phyloP scores from a whole-genome alignment of 2,113 vertebrate species.

The Porphyrio hochstetteri region DNA sequence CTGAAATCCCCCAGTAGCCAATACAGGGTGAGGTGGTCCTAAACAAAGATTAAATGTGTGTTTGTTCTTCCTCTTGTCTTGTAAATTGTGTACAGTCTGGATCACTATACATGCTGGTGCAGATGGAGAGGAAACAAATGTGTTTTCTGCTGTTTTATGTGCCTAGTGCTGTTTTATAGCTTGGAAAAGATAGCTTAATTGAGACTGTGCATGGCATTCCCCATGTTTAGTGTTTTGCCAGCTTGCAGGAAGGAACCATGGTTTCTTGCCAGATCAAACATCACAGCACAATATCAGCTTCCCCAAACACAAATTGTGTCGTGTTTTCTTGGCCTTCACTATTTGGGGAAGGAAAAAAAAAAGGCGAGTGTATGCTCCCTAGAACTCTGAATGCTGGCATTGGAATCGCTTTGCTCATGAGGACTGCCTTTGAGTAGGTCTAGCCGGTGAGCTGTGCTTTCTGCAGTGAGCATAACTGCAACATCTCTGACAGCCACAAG shows the following conservation, averaged over 20 bases:
- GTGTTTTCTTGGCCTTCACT: conserved; percentile 4
- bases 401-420: neutral
- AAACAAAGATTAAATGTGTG: neutral
- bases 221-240: conserved; percentile 9
- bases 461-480: neutral
- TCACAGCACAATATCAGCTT: neutral
- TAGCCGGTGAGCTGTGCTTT: neutral
- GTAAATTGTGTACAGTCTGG: neutral
- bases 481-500: neutral
- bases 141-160: conserved; percentile 27
- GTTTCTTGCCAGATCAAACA: conserved; percentile 30
- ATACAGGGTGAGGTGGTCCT: neutral
- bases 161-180: conserved; percentile 24
- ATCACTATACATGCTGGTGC: neutral
- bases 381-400: neutral
- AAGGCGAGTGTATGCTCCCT: neutral
- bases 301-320: conserved; percentile 2
- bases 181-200: conserved; percentile 53
- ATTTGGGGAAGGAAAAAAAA: neutral
- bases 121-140: conserved; percentile 20
- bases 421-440: neutral
- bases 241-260: conserved; percentile 2
- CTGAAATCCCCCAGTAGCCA: neutral
- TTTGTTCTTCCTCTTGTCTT: neutral
- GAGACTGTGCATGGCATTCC: conserved; percentile 5